phyloP scores from a whole-genome alignment of 2,113 vertebrate genomes.

The Mixornis gularis region DNA sequence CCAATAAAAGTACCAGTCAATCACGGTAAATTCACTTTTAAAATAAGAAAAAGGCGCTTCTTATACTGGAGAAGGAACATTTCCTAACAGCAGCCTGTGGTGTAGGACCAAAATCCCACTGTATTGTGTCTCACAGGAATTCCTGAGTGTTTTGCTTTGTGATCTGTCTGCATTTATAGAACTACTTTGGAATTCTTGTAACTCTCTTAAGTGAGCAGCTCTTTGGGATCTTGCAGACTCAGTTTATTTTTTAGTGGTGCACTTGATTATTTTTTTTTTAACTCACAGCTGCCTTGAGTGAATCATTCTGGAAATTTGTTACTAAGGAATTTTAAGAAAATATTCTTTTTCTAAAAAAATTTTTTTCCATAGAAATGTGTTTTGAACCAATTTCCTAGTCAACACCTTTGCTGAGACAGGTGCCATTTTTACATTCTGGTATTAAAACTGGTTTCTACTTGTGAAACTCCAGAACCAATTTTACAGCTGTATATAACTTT shows the following conservation, averaged over 20 bases:
- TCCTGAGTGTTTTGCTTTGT: neutral
- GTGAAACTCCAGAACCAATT: neutral
- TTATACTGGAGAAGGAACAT: neutral
- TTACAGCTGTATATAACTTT: conserved; percentile 21
- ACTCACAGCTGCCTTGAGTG: conserved; percentile 40
- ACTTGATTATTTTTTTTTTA: neutral
- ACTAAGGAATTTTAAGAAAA: conserved; percentile 20
- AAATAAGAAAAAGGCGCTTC: neutral
- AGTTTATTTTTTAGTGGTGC: conserved; percentile 14
- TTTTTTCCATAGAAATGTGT: neutral
- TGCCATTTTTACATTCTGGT: conserved; percentile 38
- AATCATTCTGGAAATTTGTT: conserved; percentile 42
- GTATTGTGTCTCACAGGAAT: neutral
- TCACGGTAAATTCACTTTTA: neutral
- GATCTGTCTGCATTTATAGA: neutral
- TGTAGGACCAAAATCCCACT: conserved; percentile 37
- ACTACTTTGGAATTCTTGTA: neutral
- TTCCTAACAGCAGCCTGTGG: conserved; percentile 8
- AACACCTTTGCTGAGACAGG: neutral
- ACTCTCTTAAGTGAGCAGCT: conserved; percentile 26
- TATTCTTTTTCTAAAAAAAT: neutral
- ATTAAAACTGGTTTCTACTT: conserved; percentile 28
- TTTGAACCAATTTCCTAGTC: conserved; percentile 36
- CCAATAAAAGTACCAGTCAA: conserved; percentile 5
- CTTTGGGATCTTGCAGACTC: conserved; percentile 32